These are phyloP conservation scores for Nyctibius grandis DNA, from an alignment of 2,797 vertebrate genomes.

Conservation along the genomic window DNA sequence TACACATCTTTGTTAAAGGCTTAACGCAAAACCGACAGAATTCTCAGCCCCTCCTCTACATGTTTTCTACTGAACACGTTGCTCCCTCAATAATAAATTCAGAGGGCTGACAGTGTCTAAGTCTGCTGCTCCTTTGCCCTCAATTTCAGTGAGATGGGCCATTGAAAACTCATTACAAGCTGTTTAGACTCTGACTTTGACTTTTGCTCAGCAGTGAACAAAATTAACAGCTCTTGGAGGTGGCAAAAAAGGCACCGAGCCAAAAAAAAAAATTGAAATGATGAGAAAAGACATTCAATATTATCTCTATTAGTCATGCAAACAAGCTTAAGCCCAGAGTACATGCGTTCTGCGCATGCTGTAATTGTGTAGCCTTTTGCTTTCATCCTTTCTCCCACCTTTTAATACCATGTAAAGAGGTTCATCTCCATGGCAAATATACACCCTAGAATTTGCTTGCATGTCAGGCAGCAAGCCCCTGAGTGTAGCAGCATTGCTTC, in stretches of 20 bases:
- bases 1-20: conserved; percentile 4
- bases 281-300: conserved; percentile 72
- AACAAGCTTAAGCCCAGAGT: conserved; percentile 58
- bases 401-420: neutral
- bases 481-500: conserved; percentile 74
- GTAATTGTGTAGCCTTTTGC: neutral
- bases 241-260: conserved; percentile 73
- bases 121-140: conserved; percentile 84
- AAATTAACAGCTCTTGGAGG: conserved; percentile 85
- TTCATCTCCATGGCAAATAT: conserved; percentile 31
- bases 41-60: conserved; percentile 37
- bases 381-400: neutral
- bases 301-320: conserved; percentile 75
- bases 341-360: conserved; percentile 26
- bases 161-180: conserved; percentile 89
- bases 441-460: conserved; percentile 63
- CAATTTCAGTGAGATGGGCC: conserved; percentile 86
- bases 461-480: conserved; percentile 71
- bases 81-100: conserved; percentile 79
- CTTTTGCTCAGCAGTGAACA: conserved; percentile 82
- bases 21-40: conserved; percentile 37
- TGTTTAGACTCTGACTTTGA: conserved; percentile 88
- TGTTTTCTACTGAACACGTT: conserved; percentile 46
- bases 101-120: conserved; percentile 75
- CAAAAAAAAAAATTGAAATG: conserved; percentile 54